Percentiles rank a stretch among this genome's conserved stretches.
phyloP scores from a whole-genome alignment of 2,888 invertebrate genomes.

The Lasioglossum figueresi region DNA sequence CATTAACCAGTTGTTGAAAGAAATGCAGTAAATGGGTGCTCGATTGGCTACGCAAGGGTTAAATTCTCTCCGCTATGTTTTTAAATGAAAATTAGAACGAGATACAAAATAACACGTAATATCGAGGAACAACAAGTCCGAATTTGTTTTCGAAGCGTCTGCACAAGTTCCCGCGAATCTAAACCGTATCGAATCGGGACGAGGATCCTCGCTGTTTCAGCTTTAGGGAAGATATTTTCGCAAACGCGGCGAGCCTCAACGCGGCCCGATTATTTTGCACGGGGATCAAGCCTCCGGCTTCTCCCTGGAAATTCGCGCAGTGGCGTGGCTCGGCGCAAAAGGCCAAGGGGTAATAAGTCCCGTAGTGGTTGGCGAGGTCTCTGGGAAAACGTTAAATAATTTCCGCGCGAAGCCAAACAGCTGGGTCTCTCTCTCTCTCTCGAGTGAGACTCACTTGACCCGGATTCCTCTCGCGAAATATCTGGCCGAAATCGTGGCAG shows the following conservation, averaged over 20 bases:
- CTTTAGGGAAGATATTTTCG: conserved; percentile 5
- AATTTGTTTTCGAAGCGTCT: background rate
- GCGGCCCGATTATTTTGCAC: background rate
- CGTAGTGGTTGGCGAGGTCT: background rate
- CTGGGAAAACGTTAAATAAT: conserved; percentile 46
- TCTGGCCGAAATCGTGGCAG: conserved; percentile 33
- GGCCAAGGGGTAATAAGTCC: conserved; percentile 22
- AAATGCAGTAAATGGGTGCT: too few relatives aligned
- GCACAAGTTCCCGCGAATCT: too few relatives aligned
- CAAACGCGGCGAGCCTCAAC: background rate
- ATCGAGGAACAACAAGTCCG: background rate
- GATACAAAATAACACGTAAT: background rate
- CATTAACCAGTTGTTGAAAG: too few relatives aligned
- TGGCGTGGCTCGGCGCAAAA: background rate
- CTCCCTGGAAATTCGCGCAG: background rate
- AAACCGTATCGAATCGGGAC: background rate
- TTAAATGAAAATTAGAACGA: too few relatives aligned
- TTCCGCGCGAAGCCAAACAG: conserved; percentile 36
- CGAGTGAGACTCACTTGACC: conserved; percentile 25
- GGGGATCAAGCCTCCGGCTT: background rate
- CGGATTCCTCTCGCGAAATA: conserved; percentile 20
- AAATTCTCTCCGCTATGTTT: too few relatives aligned
- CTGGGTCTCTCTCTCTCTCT: background rate
- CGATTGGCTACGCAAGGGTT: too few relatives aligned
- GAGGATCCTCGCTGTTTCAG: background rate